Evolutionary conservation across 2,888 invertebrate species (phyloP), one percentile per base, ranked within the genome.

Genomic region (Alviniconcha strummeri): DNA sequence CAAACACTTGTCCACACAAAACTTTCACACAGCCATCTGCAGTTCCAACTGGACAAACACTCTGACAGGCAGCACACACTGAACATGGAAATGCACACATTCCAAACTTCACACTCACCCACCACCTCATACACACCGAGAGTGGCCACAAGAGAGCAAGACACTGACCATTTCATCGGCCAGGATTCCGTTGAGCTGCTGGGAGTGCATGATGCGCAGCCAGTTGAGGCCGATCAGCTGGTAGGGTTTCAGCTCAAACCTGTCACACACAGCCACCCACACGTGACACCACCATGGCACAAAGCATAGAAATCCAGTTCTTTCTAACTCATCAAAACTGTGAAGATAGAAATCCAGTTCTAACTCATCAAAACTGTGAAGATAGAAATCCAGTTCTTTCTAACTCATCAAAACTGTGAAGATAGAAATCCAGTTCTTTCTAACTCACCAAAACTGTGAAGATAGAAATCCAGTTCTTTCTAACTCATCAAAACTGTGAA

Each of bases 121-220:
- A 64, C 9, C 64, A 36, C 36, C 36, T 36, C 36, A 36, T 3
- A 36, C 36, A 64, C 15, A 64, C 64, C 9, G 11, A 64, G 9
- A 13, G 11, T 64, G 64, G 15, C 64, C 64, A 64, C 11, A 81
- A 6, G 36, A 60, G 6, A 60, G 5, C 36, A 36, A 36, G 36
- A 36, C 36, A 19, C 19, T n/a, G 15, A 80, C 94, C 99, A 99
- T 99, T 95, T 99, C 99, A 93, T 99, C 99, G 0, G 98, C 99
- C 86, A 99, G 94, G 90, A 99, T 98, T 0, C 98, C 98, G 91
- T 98, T 98, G 74, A 99, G 96, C 17, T 96, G 96, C 91, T 98
- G 97, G 85, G 96, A 96, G 93, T 98, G 97, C 94, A 99, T 96
- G 0, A 98, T 96, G 0, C 96, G 96, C 52, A 99, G 94, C 98